Percentiles rank a stretch among this genome's conserved stretches.
Evolutionary conservation across 2,888 invertebrate genomes (phyloP).

Genomic region (Pediacus dermestoides): DNA sequence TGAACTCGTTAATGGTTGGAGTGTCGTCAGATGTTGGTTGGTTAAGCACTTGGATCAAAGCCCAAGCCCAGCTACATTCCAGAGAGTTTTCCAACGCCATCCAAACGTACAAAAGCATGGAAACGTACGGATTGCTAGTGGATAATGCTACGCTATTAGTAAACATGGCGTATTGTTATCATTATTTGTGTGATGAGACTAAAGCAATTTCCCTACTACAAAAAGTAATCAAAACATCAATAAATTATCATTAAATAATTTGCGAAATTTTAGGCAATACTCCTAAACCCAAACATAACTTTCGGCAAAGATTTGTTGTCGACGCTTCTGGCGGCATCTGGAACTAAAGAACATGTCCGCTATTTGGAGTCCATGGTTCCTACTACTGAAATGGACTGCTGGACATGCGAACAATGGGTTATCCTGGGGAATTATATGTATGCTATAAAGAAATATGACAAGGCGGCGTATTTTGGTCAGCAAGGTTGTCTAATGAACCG

Average conservation of each 20-base stretch:
- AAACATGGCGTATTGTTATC: conserved; percentile 68
- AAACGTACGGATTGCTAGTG: conserved; percentile 61
- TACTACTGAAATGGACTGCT: conserved; percentile 38
- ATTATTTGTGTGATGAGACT: conserved; percentile 66
- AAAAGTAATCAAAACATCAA: conserved; percentile 41
- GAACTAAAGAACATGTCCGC: conserved; percentile 40
- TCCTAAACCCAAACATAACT: conserved; percentile 37
- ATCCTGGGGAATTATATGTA: conserved; percentile 70
- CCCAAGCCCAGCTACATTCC: conserved; percentile 61
- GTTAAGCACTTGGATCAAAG: conserved; percentile 62
- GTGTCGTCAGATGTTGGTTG: conserved; percentile 52
- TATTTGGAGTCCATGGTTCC: conserved; percentile 38
- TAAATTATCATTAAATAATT: conserved; percentile 9
- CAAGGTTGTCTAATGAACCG: conserved; percentile 61
- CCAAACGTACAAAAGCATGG: conserved; percentile 62
- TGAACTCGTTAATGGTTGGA: conserved; percentile 67
- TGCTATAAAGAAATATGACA: conserved; percentile 60
- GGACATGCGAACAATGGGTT: conserved; percentile 66
- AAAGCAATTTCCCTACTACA: conserved; percentile 59
- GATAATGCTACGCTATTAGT: conserved; percentile 66
- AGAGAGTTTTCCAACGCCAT: conserved; percentile 68
- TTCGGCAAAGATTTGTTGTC: conserved; percentile 40
- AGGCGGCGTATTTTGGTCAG: conserved; percentile 69
- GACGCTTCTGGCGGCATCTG: conserved; percentile 38
- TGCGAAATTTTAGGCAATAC: conserved; percentile 35